These are phyloP conservation scores for Melinaea marsaeus DNA, from an alignment of 2,888 invertebrate genomes.

Conservation along the genomic window DNA sequence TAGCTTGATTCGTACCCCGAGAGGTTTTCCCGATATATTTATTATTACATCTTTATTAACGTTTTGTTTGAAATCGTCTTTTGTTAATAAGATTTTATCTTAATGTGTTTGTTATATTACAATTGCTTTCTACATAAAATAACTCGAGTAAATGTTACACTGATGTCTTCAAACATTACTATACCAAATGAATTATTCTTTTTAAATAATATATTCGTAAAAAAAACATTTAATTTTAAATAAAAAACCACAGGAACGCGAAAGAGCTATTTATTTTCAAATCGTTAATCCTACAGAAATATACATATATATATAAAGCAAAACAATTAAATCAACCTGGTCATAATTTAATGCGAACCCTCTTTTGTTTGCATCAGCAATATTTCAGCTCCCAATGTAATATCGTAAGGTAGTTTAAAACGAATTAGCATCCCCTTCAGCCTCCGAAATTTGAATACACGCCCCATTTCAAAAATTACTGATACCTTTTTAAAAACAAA, in stretches of 20 bases:
- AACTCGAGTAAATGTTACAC: slow-evolving; percentile 20
- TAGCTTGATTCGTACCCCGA: slow-evolving; percentile 73
- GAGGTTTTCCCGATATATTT: slow-evolving; percentile 72
- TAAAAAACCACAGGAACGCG: not conserved
- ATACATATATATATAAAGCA: slow-evolving; percentile 23
- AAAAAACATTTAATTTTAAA: not conserved
- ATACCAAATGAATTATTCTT: not conserved
- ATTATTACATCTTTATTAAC: slow-evolving; percentile 77
- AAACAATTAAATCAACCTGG: slow-evolving; percentile 25
- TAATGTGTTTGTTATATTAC: slow-evolving; percentile 44
- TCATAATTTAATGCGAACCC: slow-evolving; percentile 63
- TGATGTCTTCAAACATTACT: not conserved
- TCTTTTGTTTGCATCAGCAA: slow-evolving; percentile 69
- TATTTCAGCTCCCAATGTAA: slow-evolving; percentile 70
- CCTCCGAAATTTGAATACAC: slow-evolving; percentile 71
- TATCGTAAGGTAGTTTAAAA: slow-evolving; percentile 78
- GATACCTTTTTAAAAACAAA: slow-evolving; percentile 67
- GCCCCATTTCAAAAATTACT: slow-evolving; percentile 58
- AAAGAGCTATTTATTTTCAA: not conserved
- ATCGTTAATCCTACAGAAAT: too few relatives aligned
- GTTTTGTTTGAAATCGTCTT: slow-evolving; percentile 60
- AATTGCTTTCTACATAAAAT: slow-evolving; percentile 30
- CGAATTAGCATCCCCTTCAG: slow-evolving; percentile 74
- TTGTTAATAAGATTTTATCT: slow-evolving; percentile 61
- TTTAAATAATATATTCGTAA: slow-evolving; percentile 1